phyloP scores from a whole-genome alignment of 2,888 invertebrate genomes.

The Agriopis leucophaearia region DNA sequence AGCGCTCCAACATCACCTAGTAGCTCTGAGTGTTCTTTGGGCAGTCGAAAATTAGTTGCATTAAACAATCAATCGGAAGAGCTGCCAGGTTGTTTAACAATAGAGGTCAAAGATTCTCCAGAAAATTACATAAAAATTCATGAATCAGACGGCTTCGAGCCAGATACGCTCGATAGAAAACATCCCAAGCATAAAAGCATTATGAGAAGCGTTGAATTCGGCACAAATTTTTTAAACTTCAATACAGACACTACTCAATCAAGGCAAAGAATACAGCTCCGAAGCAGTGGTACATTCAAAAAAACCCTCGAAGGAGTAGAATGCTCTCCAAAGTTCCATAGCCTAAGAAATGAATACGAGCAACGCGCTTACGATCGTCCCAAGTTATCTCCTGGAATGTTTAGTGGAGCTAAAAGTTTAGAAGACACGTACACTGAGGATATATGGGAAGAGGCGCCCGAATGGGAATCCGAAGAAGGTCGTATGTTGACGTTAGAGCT shows the following conservation, averaged over 20 bases:
- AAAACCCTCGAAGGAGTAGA: slow-evolving; percentile 76
- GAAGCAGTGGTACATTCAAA: slow-evolving; percentile 90
- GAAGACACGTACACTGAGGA: slow-evolving; percentile 63
- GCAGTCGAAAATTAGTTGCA: slow-evolving; percentile 85
- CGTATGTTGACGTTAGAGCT: slow-evolving; percentile 90
- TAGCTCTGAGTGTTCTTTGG: slow-evolving; percentile 86
- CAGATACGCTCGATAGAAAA: slow-evolving; percentile 94
- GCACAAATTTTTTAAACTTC: slow-evolving; percentile 69
- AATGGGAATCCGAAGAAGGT: slow-evolving; percentile 85
- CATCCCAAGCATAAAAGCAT: slow-evolving; percentile 82
- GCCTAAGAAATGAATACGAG: slow-evolving; percentile 91
- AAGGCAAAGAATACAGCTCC: slow-evolving; percentile 87
- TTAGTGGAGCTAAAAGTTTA: slow-evolving; percentile 66
- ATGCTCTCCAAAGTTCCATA: slow-evolving; percentile 85
- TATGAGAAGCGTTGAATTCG: slow-evolving; percentile 65
- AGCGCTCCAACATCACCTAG: slow-evolving; percentile 87
- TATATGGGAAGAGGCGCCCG: slow-evolving; percentile 67
- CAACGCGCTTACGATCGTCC: slow-evolving; percentile 82
- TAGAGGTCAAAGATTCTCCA: slow-evolving; percentile 93
- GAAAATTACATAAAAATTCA: slow-evolving; percentile 91
- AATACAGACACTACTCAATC: slow-evolving; percentile 57
- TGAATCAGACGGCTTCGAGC: slow-evolving; percentile 94
- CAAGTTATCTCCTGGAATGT: slow-evolving; percentile 65
- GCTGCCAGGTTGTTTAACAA: slow-evolving; percentile 93
- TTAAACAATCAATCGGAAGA: slow-evolving; percentile 78